Percentiles rank a stretch among this genome's conserved stretches.
phyloP scores from a whole-genome alignment of 2,113 vertebrate species.

The Rhinoptilus africanus region DNA sequence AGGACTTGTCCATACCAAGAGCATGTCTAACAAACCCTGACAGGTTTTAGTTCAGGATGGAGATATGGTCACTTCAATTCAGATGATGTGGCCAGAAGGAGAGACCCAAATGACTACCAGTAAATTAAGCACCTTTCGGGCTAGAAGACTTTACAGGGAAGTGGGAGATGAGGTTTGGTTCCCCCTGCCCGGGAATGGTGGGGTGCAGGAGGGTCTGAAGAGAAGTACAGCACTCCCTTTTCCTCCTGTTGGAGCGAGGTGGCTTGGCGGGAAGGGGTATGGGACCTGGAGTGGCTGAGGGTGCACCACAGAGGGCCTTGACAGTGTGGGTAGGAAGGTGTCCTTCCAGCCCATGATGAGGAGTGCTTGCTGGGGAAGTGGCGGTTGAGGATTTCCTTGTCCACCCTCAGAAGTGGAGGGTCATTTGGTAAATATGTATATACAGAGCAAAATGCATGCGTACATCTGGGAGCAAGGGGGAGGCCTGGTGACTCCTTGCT shows the following conservation, averaged over 20 bases:
- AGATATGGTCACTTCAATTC: background rate
- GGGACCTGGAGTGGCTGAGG: background rate
- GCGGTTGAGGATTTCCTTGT: rapidly evolving
- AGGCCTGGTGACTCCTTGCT: background rate
- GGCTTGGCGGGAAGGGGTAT: background rate
- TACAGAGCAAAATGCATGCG: background rate
- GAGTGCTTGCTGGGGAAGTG: background rate
- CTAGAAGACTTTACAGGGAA: background rate
- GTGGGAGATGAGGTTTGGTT: background rate
- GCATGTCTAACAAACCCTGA: rapidly evolving
- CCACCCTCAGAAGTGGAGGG: background rate
- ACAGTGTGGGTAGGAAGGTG: background rate
- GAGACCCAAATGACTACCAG: background rate
- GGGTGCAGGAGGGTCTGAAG: background rate
- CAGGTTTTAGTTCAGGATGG: background rate
- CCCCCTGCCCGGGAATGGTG: too few species aligned
- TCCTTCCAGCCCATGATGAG: rapidly evolving
- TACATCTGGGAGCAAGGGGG: background rate
- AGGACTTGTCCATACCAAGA: background rate
- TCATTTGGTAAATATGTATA: background rate
- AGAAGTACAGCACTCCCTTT: background rate
- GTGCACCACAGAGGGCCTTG: background rate
- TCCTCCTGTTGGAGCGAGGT: background rate
- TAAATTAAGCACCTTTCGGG: background rate
- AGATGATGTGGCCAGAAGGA: background rate